These are phyloP conservation scores for Spodoptera picta DNA, from an alignment of 2,888 invertebrate genomes.

Conservation along the genomic window DNA sequence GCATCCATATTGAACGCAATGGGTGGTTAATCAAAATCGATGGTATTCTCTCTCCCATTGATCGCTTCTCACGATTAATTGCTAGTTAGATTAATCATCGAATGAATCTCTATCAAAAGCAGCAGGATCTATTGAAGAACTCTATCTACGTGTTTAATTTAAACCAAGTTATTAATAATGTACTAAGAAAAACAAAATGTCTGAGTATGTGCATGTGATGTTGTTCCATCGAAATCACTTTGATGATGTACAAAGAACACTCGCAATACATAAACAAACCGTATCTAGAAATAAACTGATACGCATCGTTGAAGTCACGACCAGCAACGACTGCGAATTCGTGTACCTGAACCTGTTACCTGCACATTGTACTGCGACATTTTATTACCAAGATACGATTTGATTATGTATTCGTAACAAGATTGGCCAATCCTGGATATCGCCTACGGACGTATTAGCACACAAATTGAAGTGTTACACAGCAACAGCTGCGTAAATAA, in stretches of 20 bases:
- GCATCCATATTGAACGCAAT: constrained; percentile 19
- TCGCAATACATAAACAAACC: constrained; percentile 66
- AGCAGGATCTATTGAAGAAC: neutral
- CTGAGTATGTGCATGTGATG: constrained; percentile 14
- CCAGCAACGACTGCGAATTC: constrained; percentile 32
- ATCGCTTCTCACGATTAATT: constrained; percentile 23
- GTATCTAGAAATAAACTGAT: constrained; percentile 64
- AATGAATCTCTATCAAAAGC: no score
- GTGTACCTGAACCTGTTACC: constrained; percentile 34
- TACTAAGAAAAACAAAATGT: constrained; percentile 13
- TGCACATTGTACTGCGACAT: constrained; percentile 18
- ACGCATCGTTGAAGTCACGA: constrained; percentile 51
- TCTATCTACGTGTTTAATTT: neutral
- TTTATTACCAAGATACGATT: constrained; percentile 30
- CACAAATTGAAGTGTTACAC: constrained; percentile 60
- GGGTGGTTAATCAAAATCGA: constrained; percentile 32
- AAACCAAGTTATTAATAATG: constrained; percentile 16
- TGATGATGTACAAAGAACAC: constrained; percentile 68
- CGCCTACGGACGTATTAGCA: constrained; percentile 59
- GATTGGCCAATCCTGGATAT: constrained; percentile 43
- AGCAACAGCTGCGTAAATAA: constrained; percentile 63
- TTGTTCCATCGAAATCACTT: constrained; percentile 55
- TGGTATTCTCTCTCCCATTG: constrained; percentile 13
- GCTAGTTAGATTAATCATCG: constrained; percentile 4
- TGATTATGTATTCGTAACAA: constrained; percentile 45